Percentiles rank a stretch among this genome's conserved stretches.
phyloP scores from a whole-genome alignment of 1,140 invertebrate genomes.

The Alviniconcha marisindica region DNA sequence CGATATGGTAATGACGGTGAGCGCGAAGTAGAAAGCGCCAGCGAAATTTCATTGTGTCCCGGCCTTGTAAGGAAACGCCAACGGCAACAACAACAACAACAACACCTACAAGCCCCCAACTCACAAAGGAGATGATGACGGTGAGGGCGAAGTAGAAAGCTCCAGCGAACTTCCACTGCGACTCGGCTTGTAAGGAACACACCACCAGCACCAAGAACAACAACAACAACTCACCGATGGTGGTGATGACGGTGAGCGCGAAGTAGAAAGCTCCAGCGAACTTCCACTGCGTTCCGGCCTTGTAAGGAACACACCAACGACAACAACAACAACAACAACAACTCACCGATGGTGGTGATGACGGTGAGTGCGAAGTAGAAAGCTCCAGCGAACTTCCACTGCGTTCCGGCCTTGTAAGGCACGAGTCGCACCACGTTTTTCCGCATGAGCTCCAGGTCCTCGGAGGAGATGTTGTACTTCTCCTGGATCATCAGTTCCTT shows the following conservation, averaged over 20 bases:
- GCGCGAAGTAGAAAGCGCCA: too few relatives aligned
- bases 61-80: too few relatives aligned
- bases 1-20: too few relatives aligned
- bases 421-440: slow-evolving; percentile 97
- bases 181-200: too few relatives aligned
- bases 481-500: slow-evolving; percentile 86
- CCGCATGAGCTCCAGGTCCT: slow-evolving; percentile 92
- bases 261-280: slow-evolving; percentile 84
- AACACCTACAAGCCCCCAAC: too few relatives aligned
- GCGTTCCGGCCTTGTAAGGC: slow-evolving; percentile 97
- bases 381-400: slow-evolving; percentile 91
- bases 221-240: too few relatives aligned
- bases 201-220: too few relatives aligned
- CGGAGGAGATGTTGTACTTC: slow-evolving; percentile 96
- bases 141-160: slow-evolving; percentile 99
- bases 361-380: slow-evolving; percentile 99
- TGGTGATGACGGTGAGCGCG: slow-evolving; percentile 91
- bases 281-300: slow-evolving; percentile 95
- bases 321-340: background rate
- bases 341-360: slow-evolving; percentile 95
- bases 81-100: too few relatives aligned
- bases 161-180: slow-evolving; percentile 91
- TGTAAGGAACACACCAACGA: background rate
- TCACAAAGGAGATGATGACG: slow-evolving; percentile 98
- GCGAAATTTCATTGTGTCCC: too few relatives aligned